A percentile compares a stretch with the other conserved stretches of the same genome.
Evolutionary conservation across 1,140 invertebrate genomes (phyloP).

Genomic region (Caenorhabditis briggsae): DNA sequence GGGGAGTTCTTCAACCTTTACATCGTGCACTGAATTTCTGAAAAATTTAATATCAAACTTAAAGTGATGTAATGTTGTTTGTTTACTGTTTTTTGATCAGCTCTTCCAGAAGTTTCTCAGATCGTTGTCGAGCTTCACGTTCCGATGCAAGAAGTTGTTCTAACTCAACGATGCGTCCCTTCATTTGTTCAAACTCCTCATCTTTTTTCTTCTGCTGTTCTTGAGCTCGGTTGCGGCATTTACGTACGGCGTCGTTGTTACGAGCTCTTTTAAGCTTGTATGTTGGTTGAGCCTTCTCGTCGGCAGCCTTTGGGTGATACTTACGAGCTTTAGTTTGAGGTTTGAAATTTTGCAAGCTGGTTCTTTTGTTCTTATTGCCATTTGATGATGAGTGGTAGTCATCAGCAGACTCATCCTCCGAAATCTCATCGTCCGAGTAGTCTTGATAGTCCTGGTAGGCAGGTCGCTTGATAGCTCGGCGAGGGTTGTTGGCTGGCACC

Average conservation of each 20-base stretch:
- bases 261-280: slow-evolving; percentile 67
- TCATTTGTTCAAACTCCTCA: slow-evolving; percentile 43
- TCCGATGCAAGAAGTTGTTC: slow-evolving; percentile 8
- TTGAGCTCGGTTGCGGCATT: slow-evolving; percentile 64
- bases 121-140: neutral
- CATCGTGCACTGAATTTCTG: neutral
- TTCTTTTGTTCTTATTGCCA: neutral
- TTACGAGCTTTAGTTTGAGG: slow-evolving; percentile 64
- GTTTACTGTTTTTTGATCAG: neutral
- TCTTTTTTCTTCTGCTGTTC: slow-evolving; percentile 39
- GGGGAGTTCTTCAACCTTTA: too few species aligned
- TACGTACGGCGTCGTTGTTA: slow-evolving; percentile 68
- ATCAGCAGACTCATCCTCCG: neutral
- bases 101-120: neutral
- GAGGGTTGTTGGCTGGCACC: too few species aligned
- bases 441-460: slow-evolving; percentile 1
- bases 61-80: neutral
- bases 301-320: slow-evolving; percentile 64
- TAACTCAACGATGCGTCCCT: neutral
- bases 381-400: slow-evolving; percentile 4
- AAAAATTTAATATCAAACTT: neutral
- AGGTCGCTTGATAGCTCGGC: slow-evolving; percentile 8
- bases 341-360: slow-evolving; percentile 27
- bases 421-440: neutral
- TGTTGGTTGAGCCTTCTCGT: slow-evolving; percentile 59